Evolutionary conservation across 1,140 invertebrate species (phyloP), one percentile per base, ranked within the genome.

Genomic region (Lepidurus apus): DNA sequence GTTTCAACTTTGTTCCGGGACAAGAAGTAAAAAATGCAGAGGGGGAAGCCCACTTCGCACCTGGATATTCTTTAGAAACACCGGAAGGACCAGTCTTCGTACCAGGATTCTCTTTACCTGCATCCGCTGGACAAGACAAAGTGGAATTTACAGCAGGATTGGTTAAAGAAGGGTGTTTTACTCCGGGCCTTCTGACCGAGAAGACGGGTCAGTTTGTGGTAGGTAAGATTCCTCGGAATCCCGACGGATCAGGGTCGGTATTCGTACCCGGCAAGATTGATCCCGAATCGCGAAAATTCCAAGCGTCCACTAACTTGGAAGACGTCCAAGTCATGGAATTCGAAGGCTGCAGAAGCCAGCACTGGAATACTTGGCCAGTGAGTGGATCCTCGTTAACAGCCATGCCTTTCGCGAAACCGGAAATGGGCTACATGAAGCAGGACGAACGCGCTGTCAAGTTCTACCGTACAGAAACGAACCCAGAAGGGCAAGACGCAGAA

Each of bases 1-100:
- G 0, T 79, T 73, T 81, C 26, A 79, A 78, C n/a, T 81, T 82
- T 43, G 75, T 81, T 11, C 80, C 80, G 21, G 82, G 82, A n/a
- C 79, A 81, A 73, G 79, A 79, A 42, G 73, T 82, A 13, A 74
- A 76, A 43, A 74, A 42, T n/a, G 76, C 47, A 34, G 80, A 81
- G 7, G 82, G 82, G 10, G 87, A 89, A 79, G 86, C 85, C 82
- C 86, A 88, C 74, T 91, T 91, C 81, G 85, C 91, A 17, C 90
- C 90, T 44, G 91, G 91, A 10, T 91, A 92, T 84, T 91, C 91
- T 9, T 84, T 93, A n/a, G 85, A 89, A 81, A 91, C 90, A 10
- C 89, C 90, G 65, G 85, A 87, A 79, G 91, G 91, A 17, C 85
- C 87, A 5, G 34, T 88, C 77, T 93, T 93, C 84, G 88, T 91